phyloP scores from a whole-genome alignment of 2,113 vertebrate species.

The Protobothrops mucrosquamatus region DNA sequence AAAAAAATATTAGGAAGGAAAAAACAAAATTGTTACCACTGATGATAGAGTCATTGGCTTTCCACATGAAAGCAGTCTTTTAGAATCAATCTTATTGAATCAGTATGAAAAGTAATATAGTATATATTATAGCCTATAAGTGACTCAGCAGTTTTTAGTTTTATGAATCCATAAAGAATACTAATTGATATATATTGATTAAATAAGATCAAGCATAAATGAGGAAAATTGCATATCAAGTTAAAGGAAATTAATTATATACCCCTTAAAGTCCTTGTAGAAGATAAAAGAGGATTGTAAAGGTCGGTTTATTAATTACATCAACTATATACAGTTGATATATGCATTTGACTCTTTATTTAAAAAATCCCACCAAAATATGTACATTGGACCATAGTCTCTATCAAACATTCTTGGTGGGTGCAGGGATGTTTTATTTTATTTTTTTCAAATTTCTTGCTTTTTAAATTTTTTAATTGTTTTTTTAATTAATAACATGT shows the following conservation, averaged over 20 bases:
- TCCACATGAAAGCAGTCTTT: not conserved
- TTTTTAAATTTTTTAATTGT: not conserved
- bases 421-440: not conserved
- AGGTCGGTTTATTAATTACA: not conserved
- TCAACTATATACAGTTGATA: not conserved
- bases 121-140: not conserved
- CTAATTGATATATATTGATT: conserved; percentile 51
- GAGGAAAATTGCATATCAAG: conserved; percentile 60
- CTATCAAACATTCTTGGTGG: not conserved
- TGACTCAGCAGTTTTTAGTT: not conserved
- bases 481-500: no score
- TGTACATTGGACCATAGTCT: not conserved
- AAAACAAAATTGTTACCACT: not conserved
- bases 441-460: not conserved
- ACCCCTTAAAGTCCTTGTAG: conserved; percentile 56
- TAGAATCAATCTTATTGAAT: not conserved
- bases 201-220: conserved; percentile 62
- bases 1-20: not conserved
- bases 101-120: not conserved
- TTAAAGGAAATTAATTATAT: conserved; percentile 58
- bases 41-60: not conserved
- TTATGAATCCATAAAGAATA: not conserved
- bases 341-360: not conserved
- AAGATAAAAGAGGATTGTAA: conserved; percentile 35
- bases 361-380: not conserved